Percentiles rank a stretch among this genome's conserved stretches.
Conservation (phyloP, 2,888 invertebrate species). For the Pammene fasciana region DNA sequence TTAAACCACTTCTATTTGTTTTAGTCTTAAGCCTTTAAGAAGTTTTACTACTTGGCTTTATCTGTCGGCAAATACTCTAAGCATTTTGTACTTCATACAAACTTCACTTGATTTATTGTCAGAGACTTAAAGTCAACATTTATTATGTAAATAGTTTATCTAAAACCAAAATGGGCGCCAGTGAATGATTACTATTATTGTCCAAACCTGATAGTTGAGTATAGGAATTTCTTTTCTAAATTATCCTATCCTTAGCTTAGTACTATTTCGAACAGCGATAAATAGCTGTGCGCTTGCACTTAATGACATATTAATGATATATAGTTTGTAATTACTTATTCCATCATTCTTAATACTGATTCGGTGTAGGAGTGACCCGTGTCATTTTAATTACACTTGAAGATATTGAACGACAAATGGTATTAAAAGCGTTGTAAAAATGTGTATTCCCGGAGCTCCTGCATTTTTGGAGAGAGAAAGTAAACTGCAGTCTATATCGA, state of each 20-base stretch:
- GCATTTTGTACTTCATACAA: slow-evolving; percentile 22
- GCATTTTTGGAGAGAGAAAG: slow-evolving; percentile 44
- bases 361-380: slow-evolving; percentile 54
- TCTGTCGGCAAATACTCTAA: slow-evolving; percentile 5
- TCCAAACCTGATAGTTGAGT: slow-evolving; percentile 46
- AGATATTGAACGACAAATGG: slow-evolving; percentile 40
- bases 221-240: slow-evolving; percentile 53
- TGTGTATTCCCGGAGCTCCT: slow-evolving; percentile 64
- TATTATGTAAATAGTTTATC: slow-evolving; percentile 33
- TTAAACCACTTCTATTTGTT: slow-evolving; percentile 16
- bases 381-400: slow-evolving; percentile 36
- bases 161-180: slow-evolving; percentile 30
- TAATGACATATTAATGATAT: slow-evolving; percentile 76
- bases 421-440: slow-evolving; percentile 47
- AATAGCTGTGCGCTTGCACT: slow-evolving; percentile 49
- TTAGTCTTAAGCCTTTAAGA: neutral
- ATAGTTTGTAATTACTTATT: slow-evolving; percentile 54
- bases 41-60: slow-evolving; percentile 15
- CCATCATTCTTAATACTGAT: slow-evolving; percentile 53
- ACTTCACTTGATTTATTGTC: slow-evolving; percentile 32
- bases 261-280: slow-evolving; percentile 68
- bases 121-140: slow-evolving; percentile 22
- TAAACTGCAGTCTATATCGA: slow-evolving; percentile 59
- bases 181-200: slow-evolving; percentile 27
- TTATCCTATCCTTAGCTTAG: slow-evolving; percentile 64